Conservation (phyloP, 2,113 vertebrate genomes). For the Glaucomys volans region DNA sequence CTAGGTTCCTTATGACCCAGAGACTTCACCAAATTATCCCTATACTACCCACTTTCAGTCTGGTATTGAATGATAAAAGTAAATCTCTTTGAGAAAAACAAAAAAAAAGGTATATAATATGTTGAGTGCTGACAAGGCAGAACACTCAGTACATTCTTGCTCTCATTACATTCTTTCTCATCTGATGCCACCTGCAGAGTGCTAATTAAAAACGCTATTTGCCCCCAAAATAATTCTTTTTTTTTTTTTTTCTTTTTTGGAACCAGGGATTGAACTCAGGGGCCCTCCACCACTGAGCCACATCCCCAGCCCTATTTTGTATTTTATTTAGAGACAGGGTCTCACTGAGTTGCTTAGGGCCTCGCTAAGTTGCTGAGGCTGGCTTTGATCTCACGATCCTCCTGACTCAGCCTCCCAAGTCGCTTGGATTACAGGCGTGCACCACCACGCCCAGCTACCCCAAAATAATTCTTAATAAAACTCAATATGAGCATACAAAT, state of each 20-base stretch:
- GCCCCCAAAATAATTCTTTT: background rate
- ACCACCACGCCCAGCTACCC: no score
- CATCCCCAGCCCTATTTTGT: no score
- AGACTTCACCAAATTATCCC: background rate
- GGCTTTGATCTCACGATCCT: no score
- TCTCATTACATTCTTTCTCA: background rate
- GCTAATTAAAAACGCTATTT: background rate
- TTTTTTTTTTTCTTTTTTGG: no score
- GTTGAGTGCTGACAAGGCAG: background rate
- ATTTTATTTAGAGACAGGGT: no score
- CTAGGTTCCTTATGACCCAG: background rate
- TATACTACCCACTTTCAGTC: background rate
- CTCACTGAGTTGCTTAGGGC: no score
- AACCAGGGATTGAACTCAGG: no score
- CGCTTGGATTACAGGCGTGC: no score
- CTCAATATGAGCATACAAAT: background rate
- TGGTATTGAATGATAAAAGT: background rate
- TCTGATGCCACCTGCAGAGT: background rate
- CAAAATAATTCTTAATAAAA: background rate
- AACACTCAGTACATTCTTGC: background rate
- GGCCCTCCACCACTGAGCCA: no score
- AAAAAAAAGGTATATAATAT: background rate
- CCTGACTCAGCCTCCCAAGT: no score
- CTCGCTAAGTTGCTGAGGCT: no score
- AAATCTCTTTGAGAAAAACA: background rate